Base-by-base conservation (phyloP, 1,140 invertebrate species). In the Calephelis virginiensis region DNA sequence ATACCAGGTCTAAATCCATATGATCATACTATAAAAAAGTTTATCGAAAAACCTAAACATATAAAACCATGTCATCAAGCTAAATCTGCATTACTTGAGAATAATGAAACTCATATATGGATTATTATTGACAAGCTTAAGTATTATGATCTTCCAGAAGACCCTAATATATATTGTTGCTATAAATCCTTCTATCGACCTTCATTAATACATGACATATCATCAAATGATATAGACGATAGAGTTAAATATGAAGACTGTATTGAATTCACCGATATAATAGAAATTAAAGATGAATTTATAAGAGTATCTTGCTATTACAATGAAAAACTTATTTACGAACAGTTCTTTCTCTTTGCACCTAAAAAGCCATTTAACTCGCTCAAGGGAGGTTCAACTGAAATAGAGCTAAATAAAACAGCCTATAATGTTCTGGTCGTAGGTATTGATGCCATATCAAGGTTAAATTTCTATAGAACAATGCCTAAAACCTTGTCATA, bases 371-470 rank as follows among this genome's bases (percentile, higher is more conserved):
- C 76, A 8, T 65, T 77, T 28, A 38, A 68, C 49, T 66, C 70
- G 8, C 67, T 67, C 49, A 74, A 69, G 14, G 76, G 77, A 40
- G 75, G 78, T 14, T 56, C 62, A 38, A 56, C 59, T 9, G 71
- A 78, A 47, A 72, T 46, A 28, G 64, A 53, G 46, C 66, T 49
- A 46, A 67, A 74, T 60, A 69, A 81, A 61, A 69, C 81, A 47
- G 74, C 75, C 56, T 83, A 93, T 9, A 95, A 94, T 72, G 92
- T 98, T 0, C 91, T 98, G 28, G 91, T 98, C 10, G 82, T 98
- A n/a, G 97, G 97, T 0, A 92, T 98, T 12, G 97, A 98, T 81
- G 95, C 96, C 0, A 93, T 98, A 2, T 98, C 97, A 0, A 92
- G 96, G 59, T 91, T 97, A 61, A 97, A 98, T 88, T 95, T 97